Percentiles rank a stretch among this genome's conserved stretches.
Evolutionary conservation across 2,888 invertebrate genomes (phyloP).

Genomic region (Epinotia demarniana): DNA sequence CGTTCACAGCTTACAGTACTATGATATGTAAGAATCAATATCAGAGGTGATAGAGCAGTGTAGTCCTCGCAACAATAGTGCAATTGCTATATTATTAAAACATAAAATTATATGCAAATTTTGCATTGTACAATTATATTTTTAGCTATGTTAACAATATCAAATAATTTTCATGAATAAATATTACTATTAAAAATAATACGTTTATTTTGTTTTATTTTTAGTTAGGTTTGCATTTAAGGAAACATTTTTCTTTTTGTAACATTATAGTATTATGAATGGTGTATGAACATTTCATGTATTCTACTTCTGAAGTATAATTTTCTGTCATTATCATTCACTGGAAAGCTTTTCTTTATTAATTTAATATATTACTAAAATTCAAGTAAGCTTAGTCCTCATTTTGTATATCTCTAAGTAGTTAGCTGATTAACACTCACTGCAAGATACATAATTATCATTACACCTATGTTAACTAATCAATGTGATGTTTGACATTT

Average conservation of each 20-base stretch:
- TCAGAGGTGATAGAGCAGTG: slow-evolving; percentile 76
- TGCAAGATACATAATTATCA: slow-evolving; percentile 22
- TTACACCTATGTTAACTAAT: slow-evolving; percentile 37
- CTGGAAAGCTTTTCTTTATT: slow-evolving; percentile 53
- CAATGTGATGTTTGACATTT: slow-evolving; percentile 46
- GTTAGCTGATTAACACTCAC: slow-evolving; percentile 34
- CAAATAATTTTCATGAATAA: slow-evolving; percentile 81
- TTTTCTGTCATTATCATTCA: slow-evolving; percentile 48
- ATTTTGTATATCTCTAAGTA: slow-evolving; percentile 46
- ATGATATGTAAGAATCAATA: slow-evolving; percentile 69
- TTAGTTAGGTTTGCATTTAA: slow-evolving; percentile 71
- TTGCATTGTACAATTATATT: slow-evolving; percentile 84
- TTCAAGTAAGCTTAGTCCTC: slow-evolving; percentile 55
- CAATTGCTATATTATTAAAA: slow-evolving; percentile 78
- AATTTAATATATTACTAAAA: slow-evolving; percentile 60
- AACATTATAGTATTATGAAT: slow-evolving; percentile 48
- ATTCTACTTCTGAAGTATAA: slow-evolving; percentile 33
- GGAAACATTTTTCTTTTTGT: slow-evolving; percentile 58
- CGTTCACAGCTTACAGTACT: slow-evolving; percentile 62
- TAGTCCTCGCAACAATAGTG: slow-evolving; percentile 84
- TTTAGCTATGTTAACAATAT: slow-evolving; percentile 79
- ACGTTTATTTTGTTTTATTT: slow-evolving; percentile 77
- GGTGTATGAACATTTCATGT: slow-evolving; percentile 33
- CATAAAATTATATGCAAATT: slow-evolving; percentile 80
- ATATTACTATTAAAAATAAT: slow-evolving; percentile 80